Conservation (phyloP, 2,797 vertebrate species). For the Bovichtus variegatus region DNA sequence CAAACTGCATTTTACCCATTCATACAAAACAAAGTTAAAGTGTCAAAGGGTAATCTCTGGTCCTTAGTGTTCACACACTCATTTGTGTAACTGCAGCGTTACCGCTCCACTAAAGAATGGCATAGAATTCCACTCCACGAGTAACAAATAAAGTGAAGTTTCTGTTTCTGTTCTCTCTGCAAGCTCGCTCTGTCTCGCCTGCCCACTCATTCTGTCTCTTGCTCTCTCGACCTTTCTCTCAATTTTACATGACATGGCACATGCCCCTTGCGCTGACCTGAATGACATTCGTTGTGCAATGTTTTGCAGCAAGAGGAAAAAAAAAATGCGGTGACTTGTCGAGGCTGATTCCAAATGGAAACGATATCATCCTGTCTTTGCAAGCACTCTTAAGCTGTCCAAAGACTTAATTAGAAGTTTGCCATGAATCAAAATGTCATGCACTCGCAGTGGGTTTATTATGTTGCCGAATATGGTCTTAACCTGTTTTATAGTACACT, state of each 20-base stretch:
- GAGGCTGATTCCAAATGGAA: slow-evolving; percentile 5
- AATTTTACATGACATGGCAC: slow-evolving; percentile 20
- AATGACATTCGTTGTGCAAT: neutral
- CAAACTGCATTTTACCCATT: slow-evolving; percentile 12
- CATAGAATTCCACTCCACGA: neutral
- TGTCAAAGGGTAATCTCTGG: slow-evolving; percentile 29
- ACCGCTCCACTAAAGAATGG: neutral
- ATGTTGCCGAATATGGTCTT: neutral
- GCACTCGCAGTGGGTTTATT: neutral
- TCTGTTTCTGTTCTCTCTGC: slow-evolving; percentile 23
- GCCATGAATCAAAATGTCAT: neutral
- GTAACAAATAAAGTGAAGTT: neutral
- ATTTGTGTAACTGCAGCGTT: neutral
- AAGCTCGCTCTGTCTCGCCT: slow-evolving; percentile 31
- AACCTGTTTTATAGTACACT: neutral
- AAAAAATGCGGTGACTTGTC: slow-evolving; percentile 3
- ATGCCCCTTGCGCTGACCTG: neutral
- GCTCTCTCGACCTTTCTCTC: slow-evolving; percentile 3
- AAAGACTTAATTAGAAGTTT: neutral
- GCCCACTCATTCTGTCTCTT: slow-evolving; percentile 21
- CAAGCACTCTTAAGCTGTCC: neutral
- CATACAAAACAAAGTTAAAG: slow-evolving; percentile 7
- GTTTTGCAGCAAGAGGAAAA: slow-evolving; percentile 17
- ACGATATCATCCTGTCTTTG: neutral
- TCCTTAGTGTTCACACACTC: neutral